Conservation (phyloP, 2,113 vertebrate genomes). For the Mesembrinibis cayennensis region DNA sequence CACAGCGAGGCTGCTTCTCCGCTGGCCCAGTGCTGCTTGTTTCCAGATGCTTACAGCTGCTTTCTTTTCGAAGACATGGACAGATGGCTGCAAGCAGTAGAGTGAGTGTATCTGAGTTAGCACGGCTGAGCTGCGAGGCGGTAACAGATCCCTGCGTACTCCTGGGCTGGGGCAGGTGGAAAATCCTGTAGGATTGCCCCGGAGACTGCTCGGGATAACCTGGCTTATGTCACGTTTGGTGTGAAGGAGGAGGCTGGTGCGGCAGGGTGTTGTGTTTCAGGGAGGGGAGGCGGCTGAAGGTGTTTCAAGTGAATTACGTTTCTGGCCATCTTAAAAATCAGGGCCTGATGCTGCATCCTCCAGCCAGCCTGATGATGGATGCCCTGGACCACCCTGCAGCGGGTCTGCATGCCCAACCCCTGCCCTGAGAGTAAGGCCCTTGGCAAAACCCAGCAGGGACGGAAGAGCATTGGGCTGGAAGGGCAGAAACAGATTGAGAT, state of each 20-base stretch:
- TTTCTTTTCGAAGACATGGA: neutral
- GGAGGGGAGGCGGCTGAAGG: neutral
- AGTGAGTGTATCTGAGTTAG: neutral
- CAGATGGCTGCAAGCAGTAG: constrained; percentile 30
- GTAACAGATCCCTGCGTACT: neutral
- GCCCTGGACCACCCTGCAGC: neutral
- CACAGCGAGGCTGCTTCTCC: rapidly evolving
- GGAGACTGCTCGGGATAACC: neutral
- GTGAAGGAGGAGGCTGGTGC: neutral
- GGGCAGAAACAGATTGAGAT: neutral
- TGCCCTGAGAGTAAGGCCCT: neutral
- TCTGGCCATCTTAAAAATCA: neutral
- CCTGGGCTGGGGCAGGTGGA: neutral
- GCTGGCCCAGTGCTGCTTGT: neutral
- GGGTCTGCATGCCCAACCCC: neutral
- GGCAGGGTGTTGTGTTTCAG: neutral
- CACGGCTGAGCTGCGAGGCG: neutral
- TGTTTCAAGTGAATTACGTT: neutral
- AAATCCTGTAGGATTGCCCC: neutral
- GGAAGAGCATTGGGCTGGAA: neutral
- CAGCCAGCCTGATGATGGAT: neutral
- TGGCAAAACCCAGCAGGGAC: neutral
- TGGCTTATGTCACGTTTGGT: neutral
- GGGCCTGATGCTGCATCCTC: neutral
- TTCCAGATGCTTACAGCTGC: constrained; percentile 32